Evolutionary conservation across 2,888 invertebrate species (phyloP).

Genomic region (Julus scanicus): DNA sequence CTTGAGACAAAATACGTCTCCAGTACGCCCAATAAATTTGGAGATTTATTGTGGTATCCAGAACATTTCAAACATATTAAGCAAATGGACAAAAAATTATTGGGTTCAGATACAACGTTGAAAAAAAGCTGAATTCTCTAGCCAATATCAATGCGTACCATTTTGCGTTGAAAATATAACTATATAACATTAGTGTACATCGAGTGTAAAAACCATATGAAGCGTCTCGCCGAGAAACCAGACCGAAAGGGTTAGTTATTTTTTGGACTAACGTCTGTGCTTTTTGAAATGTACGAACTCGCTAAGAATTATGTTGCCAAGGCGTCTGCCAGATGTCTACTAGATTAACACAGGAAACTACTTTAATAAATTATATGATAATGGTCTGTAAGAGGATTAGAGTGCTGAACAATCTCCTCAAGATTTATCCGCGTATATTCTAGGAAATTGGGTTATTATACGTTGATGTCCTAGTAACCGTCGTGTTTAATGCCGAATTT

Average conservation of each 20-base stretch:
- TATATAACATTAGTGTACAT: too few species aligned
- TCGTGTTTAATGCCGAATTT: conserved; percentile 7
- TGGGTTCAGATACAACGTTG: too few species aligned
- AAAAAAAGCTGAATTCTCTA: too few species aligned
- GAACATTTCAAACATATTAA: too few species aligned
- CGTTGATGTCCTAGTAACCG: background rate
- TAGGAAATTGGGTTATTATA: conserved; percentile 12
- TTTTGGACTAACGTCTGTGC: background rate
- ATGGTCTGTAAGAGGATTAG: conserved; percentile 28
- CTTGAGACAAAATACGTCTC: too few species aligned
- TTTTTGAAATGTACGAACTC: background rate
- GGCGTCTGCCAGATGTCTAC: conserved; percentile 21
- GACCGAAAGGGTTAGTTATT: background rate
- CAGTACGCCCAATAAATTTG: too few species aligned
- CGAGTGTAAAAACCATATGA: too few species aligned
- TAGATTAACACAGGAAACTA: conserved; percentile 23
- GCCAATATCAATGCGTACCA: too few species aligned
- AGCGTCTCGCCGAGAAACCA: too few species aligned
- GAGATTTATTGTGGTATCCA: too few species aligned
- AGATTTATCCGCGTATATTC: conserved; percentile 20
- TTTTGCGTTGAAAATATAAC: too few species aligned
- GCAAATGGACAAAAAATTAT: too few species aligned
- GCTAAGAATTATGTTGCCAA: conserved; percentile 4
- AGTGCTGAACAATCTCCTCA: conserved; percentile 2
- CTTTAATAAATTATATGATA: conserved; percentile 24